Conservation (phyloP, 1,140 invertebrate genomes). For the Drosophila bifasciata region DNA sequence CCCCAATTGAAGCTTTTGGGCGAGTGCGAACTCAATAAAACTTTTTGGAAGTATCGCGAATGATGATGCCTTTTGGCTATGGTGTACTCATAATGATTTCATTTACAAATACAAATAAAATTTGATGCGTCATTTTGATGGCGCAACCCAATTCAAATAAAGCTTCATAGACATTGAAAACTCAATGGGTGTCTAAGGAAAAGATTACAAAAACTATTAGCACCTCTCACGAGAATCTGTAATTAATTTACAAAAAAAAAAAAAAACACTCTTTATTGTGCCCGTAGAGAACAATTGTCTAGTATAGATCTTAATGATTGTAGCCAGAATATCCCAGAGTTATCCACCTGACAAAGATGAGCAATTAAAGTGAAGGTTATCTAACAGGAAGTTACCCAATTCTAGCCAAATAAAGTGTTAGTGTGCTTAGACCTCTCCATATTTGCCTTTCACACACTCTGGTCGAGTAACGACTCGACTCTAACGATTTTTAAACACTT, state of each 20-base stretch:
- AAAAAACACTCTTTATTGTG: too few species aligned
- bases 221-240: not conserved
- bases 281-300: too few species aligned
- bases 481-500: too few species aligned
- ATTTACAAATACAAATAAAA: slow-evolving; percentile 24
- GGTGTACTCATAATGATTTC: slow-evolving; percentile 51
- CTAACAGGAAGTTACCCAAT: too few species aligned
- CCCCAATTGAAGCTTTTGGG: slow-evolving; percentile 23
- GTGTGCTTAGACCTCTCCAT: too few species aligned
- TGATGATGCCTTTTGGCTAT: slow-evolving; percentile 17
- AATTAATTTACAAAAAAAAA: slow-evolving; percentile 9
- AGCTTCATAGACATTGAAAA: slow-evolving; percentile 10
- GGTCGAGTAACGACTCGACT: too few species aligned
- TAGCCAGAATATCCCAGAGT: too few species aligned
- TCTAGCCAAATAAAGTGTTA: too few species aligned
- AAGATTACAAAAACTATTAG: slow-evolving; percentile 23
- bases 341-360: too few species aligned
- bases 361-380: too few species aligned
- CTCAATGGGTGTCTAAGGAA: slow-evolving; percentile 11
- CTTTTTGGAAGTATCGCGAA: slow-evolving; percentile 17
- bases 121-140: slow-evolving; percentile 60
- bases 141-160: slow-evolving; percentile 1
- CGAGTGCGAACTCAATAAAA: slow-evolving; percentile 41
- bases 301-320: too few species aligned
- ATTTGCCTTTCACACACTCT: too few species aligned